Evolutionary conservation across 2,888 invertebrate genomes (phyloP), one percentile per base, ranked within the genome.

Genomic region (Capitulum mitella): DNA sequence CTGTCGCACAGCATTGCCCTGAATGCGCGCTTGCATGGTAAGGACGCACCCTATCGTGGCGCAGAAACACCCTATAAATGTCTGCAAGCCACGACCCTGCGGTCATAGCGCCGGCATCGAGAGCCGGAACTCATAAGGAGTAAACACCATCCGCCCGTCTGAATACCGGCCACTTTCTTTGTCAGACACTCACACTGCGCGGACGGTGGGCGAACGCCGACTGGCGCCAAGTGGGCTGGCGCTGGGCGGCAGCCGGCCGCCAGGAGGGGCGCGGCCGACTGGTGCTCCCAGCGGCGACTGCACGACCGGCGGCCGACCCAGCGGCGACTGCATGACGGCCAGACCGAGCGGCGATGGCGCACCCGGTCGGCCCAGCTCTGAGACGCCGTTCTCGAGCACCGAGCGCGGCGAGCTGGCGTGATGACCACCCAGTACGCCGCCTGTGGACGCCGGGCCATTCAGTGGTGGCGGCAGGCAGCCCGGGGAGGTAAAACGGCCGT

Each of bases 171-270:
- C n/a, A n/a, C n/a, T n/a, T n/a, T n/a, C n/a, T n/a, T n/a, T n/a
- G n/a, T n/a, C n/a, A n/a, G n/a, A n/a, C n/a, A 61, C 78, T 76
- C 34, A 70, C 76, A 32, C 46, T 22, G 75, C n/a, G 64, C 51
- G 79, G 78, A 78, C 61, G 78, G 80, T 78, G 80, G 79, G 78
- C 58, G 81, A 79, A 70, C 80, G 80, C 26, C 79, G 78, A 76
- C 81, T 79, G 54, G 79, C 78, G 32, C 81, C 79, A 32, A 80
- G 78, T 5, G 81, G 81, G 29, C 79, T 79, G 43, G 80, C 77
- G 40, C 48, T 29, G 29, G 37, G 54, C 26, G 37, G 58, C 54
- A n/a, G 74, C 19, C 51, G 78, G 19, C 74, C 51, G 46, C 16
- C 34, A 32, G 46, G 76, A 51, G 48, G 77, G 29, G 34, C 48